Conservation (phyloP, 2,888 invertebrate genomes). For the Branchellion lobata region DNA sequence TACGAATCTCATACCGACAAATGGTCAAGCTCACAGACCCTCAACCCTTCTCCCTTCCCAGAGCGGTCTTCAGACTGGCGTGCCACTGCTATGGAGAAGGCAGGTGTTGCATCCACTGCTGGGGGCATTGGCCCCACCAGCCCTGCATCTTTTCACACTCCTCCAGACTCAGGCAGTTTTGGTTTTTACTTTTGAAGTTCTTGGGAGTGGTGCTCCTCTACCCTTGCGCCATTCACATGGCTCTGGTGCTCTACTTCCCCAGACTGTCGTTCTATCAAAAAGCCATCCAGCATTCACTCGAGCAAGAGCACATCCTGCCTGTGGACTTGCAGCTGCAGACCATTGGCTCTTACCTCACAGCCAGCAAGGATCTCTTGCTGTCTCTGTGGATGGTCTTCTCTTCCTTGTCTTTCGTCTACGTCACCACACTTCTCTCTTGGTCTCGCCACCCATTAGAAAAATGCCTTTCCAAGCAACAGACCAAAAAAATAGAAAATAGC, state of each 20-base stretch:
- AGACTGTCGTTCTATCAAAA: constrained; percentile 46
- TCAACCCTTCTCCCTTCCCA: constrained; percentile 52
- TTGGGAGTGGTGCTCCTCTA: constrained; percentile 50
- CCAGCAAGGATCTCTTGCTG: constrained; percentile 42
- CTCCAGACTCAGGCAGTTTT: constrained; percentile 48
- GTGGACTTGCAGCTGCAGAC: constrained; percentile 49
- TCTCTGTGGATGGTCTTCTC: constrained; percentile 52
- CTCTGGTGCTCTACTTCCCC: constrained; percentile 50
- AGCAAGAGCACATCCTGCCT: constrained; percentile 40
- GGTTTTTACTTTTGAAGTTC: constrained; percentile 49
- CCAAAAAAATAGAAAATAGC: constrained; percentile 47
- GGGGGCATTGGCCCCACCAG: constrained; percentile 52
- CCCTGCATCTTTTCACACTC: constrained; percentile 48
- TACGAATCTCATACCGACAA: constrained; percentile 52
- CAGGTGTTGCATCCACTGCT: constrained; percentile 53
- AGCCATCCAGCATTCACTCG: constrained; percentile 44
- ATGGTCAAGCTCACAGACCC: constrained; percentile 52
- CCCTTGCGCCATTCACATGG: constrained; percentile 50
- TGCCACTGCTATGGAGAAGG: constrained; percentile 54
- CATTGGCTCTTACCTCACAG: constrained; percentile 48
- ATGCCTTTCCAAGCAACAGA: constrained; percentile 49
- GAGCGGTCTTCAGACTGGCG: constrained; percentile 50
- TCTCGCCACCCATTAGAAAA: constrained; percentile 52
- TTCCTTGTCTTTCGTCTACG: constrained; percentile 51
- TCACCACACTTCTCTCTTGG: constrained; percentile 50